These are phyloP conservation scores for Drosophila mojavensis DNA, from an alignment of 1,140 invertebrate genomes.

Conservation along the genomic window DNA sequence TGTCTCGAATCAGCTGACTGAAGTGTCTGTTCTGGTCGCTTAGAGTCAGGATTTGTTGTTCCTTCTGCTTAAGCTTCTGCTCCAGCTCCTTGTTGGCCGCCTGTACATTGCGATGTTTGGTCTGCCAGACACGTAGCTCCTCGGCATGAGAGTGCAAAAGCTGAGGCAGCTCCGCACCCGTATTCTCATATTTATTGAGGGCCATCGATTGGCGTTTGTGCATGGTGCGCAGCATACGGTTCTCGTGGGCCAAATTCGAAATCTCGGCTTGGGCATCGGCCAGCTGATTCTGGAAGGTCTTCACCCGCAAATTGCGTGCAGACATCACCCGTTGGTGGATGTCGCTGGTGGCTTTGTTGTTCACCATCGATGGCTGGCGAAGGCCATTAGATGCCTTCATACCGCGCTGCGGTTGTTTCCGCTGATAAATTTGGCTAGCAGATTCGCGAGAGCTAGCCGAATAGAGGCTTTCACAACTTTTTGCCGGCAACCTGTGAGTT, in stretches of 20 bases:
- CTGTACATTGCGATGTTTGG: constrained; percentile 88
- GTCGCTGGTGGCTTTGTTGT: constrained; percentile 62
- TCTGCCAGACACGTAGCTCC: constrained; percentile 89
- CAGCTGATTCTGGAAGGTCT: constrained; percentile 91
- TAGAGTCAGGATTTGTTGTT: constrained; percentile 87
- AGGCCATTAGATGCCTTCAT: constrained; percentile 48
- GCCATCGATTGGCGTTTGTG: constrained; percentile 91
- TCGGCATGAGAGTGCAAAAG: constrained; percentile 90
- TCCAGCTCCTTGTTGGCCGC: constrained; percentile 86
- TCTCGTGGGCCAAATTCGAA: constrained; percentile 90
- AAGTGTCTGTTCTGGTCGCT: constrained; percentile 89
- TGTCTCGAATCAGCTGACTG: constrained; percentile 88
- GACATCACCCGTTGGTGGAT: constrained; percentile 90
- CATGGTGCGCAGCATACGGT: constrained; percentile 88
- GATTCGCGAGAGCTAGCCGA: constrained; percentile 80
- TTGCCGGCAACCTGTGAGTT: constrained; percentile 58
- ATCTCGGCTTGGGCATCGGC: constrained; percentile 91
- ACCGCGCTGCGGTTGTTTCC: constrained; percentile 46
- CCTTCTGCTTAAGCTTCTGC: constrained; percentile 88
- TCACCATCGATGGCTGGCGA: constrained; percentile 57
- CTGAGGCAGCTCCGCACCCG: constrained; percentile 90
- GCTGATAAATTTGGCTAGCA: constrained; percentile 68
- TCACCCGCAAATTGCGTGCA: constrained; percentile 89
- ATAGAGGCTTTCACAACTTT: constrained; percentile 81
- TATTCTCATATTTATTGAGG: constrained; percentile 89